These are phyloP conservation scores for Oncorhynchus mykiss DNA, from an alignment of 2,113 vertebrate species.

Conservation along the genomic window DNA sequence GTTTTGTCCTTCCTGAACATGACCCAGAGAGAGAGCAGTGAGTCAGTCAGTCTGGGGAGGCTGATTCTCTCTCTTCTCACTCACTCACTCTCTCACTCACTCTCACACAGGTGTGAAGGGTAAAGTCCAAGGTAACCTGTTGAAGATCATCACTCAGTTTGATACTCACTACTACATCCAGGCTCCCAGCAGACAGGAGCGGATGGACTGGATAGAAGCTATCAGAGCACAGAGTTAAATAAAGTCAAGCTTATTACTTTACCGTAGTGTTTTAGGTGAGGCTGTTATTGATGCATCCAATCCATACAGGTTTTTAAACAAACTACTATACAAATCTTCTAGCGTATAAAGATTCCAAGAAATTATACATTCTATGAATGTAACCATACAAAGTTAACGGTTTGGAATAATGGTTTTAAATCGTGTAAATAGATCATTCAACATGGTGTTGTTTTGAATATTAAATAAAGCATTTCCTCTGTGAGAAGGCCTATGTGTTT, in stretches of 20 bases:
- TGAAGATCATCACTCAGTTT: constrained; percentile 93
- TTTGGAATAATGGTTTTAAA: neutral
- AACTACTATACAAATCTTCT: neutral
- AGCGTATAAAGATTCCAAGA: too few relatives aligned
- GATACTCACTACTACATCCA: constrained; percentile 91
- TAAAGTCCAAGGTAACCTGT: constrained; percentile 93
- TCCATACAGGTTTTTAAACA: neutral
- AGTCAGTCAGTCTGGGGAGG: too few relatives aligned
- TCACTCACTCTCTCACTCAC: too few relatives aligned
- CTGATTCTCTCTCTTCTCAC: too few relatives aligned
- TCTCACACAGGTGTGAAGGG: constrained; percentile 85
- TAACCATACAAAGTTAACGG: neutral
- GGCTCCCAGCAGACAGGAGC: constrained; percentile 84
- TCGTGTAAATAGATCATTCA: neutral
- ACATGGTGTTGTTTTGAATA: neutral
- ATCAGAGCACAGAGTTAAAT: constrained; percentile 80
- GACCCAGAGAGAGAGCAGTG: too few relatives aligned
- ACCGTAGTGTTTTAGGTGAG: too few relatives aligned
- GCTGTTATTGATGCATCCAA: neutral
- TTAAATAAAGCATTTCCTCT: neutral
- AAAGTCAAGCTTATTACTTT: too few relatives aligned
- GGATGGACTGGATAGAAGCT: constrained; percentile 89
- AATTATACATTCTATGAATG: constrained; percentile 50
- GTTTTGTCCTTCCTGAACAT: too few relatives aligned
- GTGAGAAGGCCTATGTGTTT: too few relatives aligned